Evolutionary conservation across 37 sponge, comb jelly and placozoan species (phyloP).

Genomic region (Lycopodina hypogea): DNA sequence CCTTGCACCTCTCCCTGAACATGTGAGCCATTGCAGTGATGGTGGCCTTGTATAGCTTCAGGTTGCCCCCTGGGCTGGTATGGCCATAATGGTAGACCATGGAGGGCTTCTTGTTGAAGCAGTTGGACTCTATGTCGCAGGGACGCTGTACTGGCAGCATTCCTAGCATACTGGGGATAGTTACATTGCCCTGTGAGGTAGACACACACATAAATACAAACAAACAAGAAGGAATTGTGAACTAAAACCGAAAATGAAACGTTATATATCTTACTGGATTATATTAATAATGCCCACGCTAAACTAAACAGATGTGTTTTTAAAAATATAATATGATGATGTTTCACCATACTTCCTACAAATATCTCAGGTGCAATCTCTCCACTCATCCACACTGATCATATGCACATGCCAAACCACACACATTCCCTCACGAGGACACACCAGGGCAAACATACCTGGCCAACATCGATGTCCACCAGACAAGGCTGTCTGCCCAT

Average conservation of each 20-base stretch:
- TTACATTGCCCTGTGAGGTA: slow-evolving; percentile 50
- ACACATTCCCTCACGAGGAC: too few relatives aligned
- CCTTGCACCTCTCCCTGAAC: slow-evolving; percentile 65
- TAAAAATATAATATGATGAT: too few relatives aligned
- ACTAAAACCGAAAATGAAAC: neutral
- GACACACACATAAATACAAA: neutral
- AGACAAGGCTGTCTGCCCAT: slow-evolving; percentile 74
- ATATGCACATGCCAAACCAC: too few relatives aligned
- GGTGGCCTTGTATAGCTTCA: slow-evolving; percentile 73
- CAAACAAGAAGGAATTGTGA: neutral
- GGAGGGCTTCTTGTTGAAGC: slow-evolving; percentile 73
- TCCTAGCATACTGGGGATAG: slow-evolving; percentile 77
- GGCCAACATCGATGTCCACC: slow-evolving; percentile 92
- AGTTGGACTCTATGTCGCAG: slow-evolving; percentile 59
- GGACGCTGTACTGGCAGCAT: slow-evolving; percentile 60
- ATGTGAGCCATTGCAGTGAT: slow-evolving; percentile 56
- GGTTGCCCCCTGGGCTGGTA: slow-evolving; percentile 63
- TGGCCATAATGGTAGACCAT: slow-evolving; percentile 88
- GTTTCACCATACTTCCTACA: too few relatives aligned
- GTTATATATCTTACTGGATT: too few relatives aligned
- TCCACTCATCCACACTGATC: too few relatives aligned
- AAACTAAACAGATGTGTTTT: too few relatives aligned
- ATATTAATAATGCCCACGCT: too few relatives aligned
- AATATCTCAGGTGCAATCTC: too few relatives aligned
- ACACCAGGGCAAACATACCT: slow-evolving; percentile 31